These are phyloP conservation scores for Gasterosteus nipponicus DNA, from an alignment of 2,113 vertebrate genomes.

Conservation along the genomic window DNA sequence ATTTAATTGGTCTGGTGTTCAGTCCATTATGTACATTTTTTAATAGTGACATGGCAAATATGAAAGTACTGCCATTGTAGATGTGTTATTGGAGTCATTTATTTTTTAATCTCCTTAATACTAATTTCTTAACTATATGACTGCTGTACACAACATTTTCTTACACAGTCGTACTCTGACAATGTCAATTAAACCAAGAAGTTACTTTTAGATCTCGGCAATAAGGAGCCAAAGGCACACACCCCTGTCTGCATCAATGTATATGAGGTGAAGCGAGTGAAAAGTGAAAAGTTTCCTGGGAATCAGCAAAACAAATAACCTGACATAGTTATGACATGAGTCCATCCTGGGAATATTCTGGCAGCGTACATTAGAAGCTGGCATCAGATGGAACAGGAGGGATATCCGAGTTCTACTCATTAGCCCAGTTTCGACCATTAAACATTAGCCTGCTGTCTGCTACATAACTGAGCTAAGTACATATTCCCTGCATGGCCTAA, in stretches of 20 bases:
- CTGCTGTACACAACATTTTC: too few relatives aligned
- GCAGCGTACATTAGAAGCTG: background rate
- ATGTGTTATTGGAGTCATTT: background rate
- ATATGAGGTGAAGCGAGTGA: background rate
- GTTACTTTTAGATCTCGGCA: background rate
- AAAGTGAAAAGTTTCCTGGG: background rate
- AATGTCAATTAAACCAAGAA: background rate
- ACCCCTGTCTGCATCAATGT: background rate
- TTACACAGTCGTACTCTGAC: too few relatives aligned
- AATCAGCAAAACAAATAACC: background rate
- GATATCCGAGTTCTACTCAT: constrained; percentile 2
- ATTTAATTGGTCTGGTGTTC: constrained; percentile 1
- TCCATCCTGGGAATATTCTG: background rate
- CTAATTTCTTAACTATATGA: background rate
- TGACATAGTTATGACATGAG: background rate
- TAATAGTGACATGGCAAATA: background rate
- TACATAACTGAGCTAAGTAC: background rate
- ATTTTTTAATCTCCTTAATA: background rate
- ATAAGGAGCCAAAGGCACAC: background rate
- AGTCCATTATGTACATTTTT: background rate
- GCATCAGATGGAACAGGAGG: background rate
- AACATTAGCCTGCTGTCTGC: background rate
- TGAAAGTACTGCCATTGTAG: background rate
- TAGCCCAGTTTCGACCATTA: constrained; percentile 19
- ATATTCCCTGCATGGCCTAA: constrained; percentile 7